Evolutionary conservation across 2,113 vertebrate genomes (phyloP), one percentile per base, ranked within the genome.

Genomic region (Peucedramus taeniatus): DNA sequence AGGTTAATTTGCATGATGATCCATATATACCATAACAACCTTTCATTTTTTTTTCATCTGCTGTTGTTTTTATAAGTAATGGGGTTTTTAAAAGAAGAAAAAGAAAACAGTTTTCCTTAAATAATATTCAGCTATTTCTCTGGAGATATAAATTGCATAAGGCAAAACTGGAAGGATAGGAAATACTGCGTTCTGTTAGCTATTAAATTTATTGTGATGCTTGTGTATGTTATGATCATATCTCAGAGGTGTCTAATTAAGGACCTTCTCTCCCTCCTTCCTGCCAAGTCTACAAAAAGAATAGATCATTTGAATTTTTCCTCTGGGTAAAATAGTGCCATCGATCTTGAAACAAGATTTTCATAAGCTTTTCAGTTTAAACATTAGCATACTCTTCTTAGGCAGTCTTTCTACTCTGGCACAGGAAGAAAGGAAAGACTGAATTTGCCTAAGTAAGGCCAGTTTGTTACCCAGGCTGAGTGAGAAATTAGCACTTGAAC

Each of bases 1-100:
- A 50, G 37, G 53, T 64, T 95, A 95, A 96, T 97, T 96, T 97
- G 30, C 87, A 87, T 84, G 21, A 79, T 80, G 64, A 83, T 89
- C 61, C 30, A 71, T 63, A 80, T 39, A 61, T 63, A 70, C 27
- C 54, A 42, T 57, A 95, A 76, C 19, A 82, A 45, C 11, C 6
- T 81, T 76, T 35, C 31, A 60, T 57, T 87, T 57, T 42, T 39
- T 93, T 90, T 94, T 57, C 7, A 87, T 57, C 33, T 80, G 35
- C 31, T 94, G 40, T 56, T 94, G 40, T 11, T 87, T 63, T 69
- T 83, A 33, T 89, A 42, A 40, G 37, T 35, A 51, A 56, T 28
- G 30, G 51, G 9, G 60, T 47, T 66, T 39, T 16, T 13, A 20
- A 7, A 6, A 63, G 0, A 10, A 3, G 5, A 15, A 93, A 66